Conservation (phyloP, 1,140 invertebrate species). For the Drosophila watanabei region DNA sequence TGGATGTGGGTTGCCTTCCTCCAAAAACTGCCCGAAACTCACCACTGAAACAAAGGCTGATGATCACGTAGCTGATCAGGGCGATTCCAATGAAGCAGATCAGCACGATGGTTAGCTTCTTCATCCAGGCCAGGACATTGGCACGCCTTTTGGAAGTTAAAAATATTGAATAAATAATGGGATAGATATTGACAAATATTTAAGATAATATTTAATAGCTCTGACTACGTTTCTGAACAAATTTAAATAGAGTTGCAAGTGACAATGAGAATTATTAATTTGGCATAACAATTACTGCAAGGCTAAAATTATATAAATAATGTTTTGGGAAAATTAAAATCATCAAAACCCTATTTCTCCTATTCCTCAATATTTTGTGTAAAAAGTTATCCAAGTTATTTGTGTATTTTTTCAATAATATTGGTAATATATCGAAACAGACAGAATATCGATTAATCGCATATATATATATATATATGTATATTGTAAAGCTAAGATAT, state of each 20-base stretch:
- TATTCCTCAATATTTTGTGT: no score
- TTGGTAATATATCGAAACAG: no score
- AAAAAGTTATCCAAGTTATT: no score
- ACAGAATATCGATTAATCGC: no score
- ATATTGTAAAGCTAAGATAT: no score
- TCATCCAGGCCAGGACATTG: constrained; percentile 83
- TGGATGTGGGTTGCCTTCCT: constrained; percentile 34
- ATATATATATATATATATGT: no score
- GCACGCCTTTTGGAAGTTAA: constrained; percentile 63
- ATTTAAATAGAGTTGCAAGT: neutral
- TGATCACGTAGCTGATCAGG: constrained; percentile 80
- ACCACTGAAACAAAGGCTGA: constrained; percentile 83
- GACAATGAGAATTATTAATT: neutral
- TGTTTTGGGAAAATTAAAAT: neutral
- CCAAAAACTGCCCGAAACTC: constrained; percentile 44
- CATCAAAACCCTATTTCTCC: no score
- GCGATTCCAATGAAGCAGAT: constrained; percentile 84
- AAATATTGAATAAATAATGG: neutral
- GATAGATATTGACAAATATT: neutral
- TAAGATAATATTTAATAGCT: neutral
- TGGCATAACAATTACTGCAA: neutral
- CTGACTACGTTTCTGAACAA: neutral
- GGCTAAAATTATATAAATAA: neutral
- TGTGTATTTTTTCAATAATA: no score
- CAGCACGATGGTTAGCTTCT: constrained; percentile 78